These are phyloP conservation scores for Thereva nobilitata DNA, from an alignment of 2,888 invertebrate species.

Conservation along the genomic window DNA sequence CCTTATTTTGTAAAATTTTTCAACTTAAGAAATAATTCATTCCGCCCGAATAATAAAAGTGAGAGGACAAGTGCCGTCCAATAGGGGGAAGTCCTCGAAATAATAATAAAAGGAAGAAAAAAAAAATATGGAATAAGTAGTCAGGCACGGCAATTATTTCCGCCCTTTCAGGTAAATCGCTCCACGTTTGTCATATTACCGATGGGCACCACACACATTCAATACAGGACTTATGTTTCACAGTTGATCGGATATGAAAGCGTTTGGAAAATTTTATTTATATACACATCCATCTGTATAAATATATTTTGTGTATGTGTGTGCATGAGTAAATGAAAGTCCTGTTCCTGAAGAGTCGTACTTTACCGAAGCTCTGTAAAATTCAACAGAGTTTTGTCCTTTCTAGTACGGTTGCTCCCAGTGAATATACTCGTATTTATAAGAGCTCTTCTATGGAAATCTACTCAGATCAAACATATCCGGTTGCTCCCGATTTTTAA, in stretches of 20 bases:
- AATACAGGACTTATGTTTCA: conserved; percentile 33
- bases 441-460: conserved; percentile 12
- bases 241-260: conserved; percentile 34
- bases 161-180: conserved; percentile 21
- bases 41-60: conserved; percentile 6
- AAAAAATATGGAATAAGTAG: neutral
- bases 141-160: conserved; percentile 24
- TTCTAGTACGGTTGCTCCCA: neutral
- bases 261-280: conserved; percentile 28
- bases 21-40: conserved; percentile 1
- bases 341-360: conserved; percentile 14
- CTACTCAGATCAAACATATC: conserved; percentile 27
- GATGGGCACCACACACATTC: conserved; percentile 10
- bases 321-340: conserved; percentile 5
- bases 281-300: no score
- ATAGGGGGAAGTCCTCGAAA: neutral
- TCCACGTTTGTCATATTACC: conserved; percentile 28
- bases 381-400: conserved; percentile 10
- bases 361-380: conserved; percentile 10
- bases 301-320: no score
- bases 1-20: no score
- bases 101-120: neutral
- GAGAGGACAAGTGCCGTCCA: neutral
- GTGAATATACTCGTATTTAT: conserved; percentile 10
- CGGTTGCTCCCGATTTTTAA: neutral